phyloP scores from a whole-genome alignment of 2,113 vertebrate species.

The Scartelaos histophorus region DNA sequence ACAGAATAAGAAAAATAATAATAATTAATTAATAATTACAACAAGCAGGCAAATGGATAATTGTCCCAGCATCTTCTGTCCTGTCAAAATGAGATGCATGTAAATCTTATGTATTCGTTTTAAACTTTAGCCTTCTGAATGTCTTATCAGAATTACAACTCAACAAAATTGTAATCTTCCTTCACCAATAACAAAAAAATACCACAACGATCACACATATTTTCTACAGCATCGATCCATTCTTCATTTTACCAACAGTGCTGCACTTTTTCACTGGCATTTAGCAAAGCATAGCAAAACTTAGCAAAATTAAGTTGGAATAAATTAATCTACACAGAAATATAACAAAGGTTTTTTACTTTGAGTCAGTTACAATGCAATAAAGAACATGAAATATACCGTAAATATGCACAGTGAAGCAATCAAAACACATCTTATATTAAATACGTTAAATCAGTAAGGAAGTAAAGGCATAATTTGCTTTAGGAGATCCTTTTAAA shows the following conservation, averaged over 20 bases:
- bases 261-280: neutral
- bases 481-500: neutral
- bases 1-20: no score
- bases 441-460: slow-evolving; percentile 11
- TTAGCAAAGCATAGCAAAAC: neutral
- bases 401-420: neutral
- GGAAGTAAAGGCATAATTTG: slow-evolving; percentile 8
- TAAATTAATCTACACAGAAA: neutral
- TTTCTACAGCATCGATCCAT: no score
- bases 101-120: no score
- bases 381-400: neutral
- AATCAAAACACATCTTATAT: neutral
- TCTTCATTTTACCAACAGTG: no score
- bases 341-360: neutral
- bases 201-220: neutral
- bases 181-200: neutral
- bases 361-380: neutral
- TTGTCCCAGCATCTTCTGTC: no score
- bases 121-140: neutral
- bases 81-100: no score
- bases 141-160: neutral
- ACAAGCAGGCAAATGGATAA: no score
- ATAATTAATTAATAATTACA: no score
- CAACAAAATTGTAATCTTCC: neutral
- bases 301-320: neutral